Percentiles rank a stretch among this genome's conserved stretches.
Conservation (phyloP, 2,888 invertebrate species). For the Eristalis arbustorum region DNA sequence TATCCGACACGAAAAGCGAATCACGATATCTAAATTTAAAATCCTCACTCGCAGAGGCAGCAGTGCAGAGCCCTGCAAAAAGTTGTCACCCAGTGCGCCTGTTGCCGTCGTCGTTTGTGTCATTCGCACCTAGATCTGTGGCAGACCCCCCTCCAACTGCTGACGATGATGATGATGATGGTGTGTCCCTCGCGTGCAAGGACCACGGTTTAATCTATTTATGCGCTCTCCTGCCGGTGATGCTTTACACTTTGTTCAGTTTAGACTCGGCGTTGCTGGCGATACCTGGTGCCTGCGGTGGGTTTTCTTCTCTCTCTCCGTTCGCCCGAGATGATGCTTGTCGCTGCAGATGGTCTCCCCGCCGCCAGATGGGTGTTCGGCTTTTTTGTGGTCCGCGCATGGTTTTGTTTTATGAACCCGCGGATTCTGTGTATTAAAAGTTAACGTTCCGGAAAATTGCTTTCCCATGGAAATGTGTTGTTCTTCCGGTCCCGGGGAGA, state of each 20-base stretch:
- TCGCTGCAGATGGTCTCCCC: too few relatives aligned
- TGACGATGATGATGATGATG: conserved; percentile 26
- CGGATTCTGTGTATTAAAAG: not conserved
- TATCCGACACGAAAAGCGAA: conserved; percentile 36
- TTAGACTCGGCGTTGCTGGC: not conserved
- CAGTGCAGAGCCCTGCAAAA: conserved; percentile 32
- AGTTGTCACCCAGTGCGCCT: not conserved
- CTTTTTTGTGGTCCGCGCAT: too few relatives aligned
- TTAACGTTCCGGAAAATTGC: conserved; percentile 46
- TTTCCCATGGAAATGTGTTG: conserved; percentile 20
- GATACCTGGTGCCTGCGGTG: not conserved
- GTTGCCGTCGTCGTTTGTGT: conserved; percentile 28
- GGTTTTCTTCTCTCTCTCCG: not conserved
- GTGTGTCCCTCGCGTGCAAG: not conserved
- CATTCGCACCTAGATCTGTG: conserved; percentile 45
- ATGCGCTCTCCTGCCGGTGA: conserved; percentile 7
- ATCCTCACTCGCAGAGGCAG: not conserved
- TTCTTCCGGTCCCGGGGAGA: conserved; percentile 1
- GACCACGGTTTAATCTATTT: conserved; percentile 38
- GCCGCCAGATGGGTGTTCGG: not conserved
- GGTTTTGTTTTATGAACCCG: conserved; percentile 7
- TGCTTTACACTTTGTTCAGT: conserved; percentile 33
- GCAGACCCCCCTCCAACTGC: conserved; percentile 19
- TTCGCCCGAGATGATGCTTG: not conserved
- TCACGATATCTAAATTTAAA: conserved; percentile 62